These are phyloP conservation scores for Mantis religiosa DNA, from an alignment of 2,888 invertebrate species.

Conservation along the genomic window DNA sequence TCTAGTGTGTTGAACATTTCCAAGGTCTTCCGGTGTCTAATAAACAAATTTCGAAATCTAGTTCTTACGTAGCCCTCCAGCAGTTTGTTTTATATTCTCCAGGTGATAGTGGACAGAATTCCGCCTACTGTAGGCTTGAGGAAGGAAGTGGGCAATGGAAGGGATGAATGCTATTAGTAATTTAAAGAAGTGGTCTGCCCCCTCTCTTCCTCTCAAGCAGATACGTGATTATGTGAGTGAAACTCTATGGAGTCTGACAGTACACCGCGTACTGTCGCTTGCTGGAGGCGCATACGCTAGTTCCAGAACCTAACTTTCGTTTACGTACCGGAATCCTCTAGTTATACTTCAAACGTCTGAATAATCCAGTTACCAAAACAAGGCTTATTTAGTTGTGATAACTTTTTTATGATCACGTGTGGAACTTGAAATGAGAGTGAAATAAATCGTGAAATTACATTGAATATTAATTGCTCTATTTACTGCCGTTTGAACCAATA, in stretches of 20 bases:
- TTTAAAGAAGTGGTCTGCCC: constrained; percentile 5
- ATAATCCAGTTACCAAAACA: too few species aligned
- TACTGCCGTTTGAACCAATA: background rate
- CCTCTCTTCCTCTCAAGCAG: background rate
- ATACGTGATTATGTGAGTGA: background rate
- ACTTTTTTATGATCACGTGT: too few species aligned
- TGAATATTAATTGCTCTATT: background rate
- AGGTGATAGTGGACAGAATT: background rate
- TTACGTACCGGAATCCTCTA: too few species aligned
- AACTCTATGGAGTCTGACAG: background rate
- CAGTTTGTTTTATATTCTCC: background rate
- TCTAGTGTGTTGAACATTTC: too few species aligned
- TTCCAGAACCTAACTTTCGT: too few species aligned
- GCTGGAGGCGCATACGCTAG: background rate
- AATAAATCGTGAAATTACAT: too few species aligned
- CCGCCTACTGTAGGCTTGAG: background rate
- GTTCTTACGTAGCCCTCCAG: background rate
- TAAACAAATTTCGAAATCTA: background rate
- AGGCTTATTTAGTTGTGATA: too few species aligned
- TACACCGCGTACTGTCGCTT: background rate
- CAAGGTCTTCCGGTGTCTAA: background rate
- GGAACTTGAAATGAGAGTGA: too few species aligned
- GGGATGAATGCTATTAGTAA: background rate
- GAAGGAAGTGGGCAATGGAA: background rate
- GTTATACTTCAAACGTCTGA: too few species aligned